Conservation (phyloP, 1,140 invertebrate genomes). For the Pinna nobilis region DNA sequence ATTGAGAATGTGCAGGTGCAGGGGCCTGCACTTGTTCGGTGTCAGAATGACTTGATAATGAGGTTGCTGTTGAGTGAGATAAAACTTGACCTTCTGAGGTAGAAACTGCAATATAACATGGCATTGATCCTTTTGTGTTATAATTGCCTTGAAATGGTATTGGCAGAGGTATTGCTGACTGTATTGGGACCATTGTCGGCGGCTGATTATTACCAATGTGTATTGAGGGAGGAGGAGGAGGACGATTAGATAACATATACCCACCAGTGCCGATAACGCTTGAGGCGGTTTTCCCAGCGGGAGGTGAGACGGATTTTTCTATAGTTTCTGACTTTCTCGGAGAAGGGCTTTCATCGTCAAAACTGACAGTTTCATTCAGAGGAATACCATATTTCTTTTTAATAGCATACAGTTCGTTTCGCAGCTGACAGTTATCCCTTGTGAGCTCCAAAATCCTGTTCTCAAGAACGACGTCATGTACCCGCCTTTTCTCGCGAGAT, state of each 20-base stretch:
- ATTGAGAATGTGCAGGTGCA: neutral
- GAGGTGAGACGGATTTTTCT: constrained; percentile 5
- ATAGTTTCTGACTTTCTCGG: neutral
- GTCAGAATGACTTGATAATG: constrained; percentile 1
- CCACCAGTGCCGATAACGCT: neutral
- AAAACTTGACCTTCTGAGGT: constrained; percentile 1
- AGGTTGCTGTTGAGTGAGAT: too few species aligned
- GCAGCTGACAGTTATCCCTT: constrained; percentile 94
- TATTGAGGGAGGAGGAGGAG: neutral
- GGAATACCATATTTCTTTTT: constrained; percentile 93
- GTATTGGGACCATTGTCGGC: constrained; percentile 15
- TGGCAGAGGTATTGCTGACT: constrained; percentile 12
- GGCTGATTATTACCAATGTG: neutral
- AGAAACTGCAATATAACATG: constrained; percentile 25
- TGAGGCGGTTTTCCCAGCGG: neutral
- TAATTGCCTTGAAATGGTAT: constrained; percentile 24
- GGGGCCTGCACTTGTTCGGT: neutral
- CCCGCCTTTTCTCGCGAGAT: constrained; percentile 94
- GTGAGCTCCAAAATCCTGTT: constrained; percentile 94
- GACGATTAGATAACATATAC: neutral
- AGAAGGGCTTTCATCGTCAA: constrained; percentile 32
- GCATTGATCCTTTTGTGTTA: constrained; percentile 19
- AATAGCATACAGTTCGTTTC: constrained; percentile 93
- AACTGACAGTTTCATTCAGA: constrained; percentile 48
- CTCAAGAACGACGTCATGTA: constrained; percentile 98